Percentiles rank a stretch among this genome's conserved stretches.
Evolutionary conservation across 2,113 vertebrate genomes (phyloP).

Genomic region (Salminus brasiliensis): DNA sequence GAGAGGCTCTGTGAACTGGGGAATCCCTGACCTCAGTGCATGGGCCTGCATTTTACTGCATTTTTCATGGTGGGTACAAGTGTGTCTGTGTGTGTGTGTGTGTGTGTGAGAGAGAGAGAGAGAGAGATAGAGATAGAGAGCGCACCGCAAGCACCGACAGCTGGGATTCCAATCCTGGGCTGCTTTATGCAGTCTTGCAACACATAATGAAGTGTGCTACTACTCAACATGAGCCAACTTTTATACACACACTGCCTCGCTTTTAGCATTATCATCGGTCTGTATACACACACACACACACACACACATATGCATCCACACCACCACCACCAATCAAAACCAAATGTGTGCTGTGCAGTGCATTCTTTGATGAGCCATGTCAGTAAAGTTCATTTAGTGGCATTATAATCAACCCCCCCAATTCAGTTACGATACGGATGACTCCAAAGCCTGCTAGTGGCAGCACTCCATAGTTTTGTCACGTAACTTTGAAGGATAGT

Average conservation of each 20-base stretch:
- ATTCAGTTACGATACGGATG: slow-evolving; percentile 48
- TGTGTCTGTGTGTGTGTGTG: slow-evolving; percentile 15
- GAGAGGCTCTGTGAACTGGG: slow-evolving; percentile 55
- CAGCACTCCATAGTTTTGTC: slow-evolving; percentile 67
- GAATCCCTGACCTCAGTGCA: slow-evolving; percentile 53
- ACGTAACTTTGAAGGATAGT: slow-evolving; percentile 68
- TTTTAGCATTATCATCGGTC: slow-evolving; percentile 58
- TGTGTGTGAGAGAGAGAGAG: slow-evolving; percentile 42
- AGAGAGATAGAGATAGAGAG: slow-evolving; percentile 47
- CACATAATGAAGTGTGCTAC: slow-evolving; percentile 71
- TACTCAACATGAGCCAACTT: slow-evolving; percentile 65
- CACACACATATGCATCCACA: slow-evolving; percentile 50
- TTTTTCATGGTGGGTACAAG: slow-evolving; percentile 62
- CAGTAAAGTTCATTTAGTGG: slow-evolving; percentile 45
- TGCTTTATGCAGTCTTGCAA: slow-evolving; percentile 71
- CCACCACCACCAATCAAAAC: slow-evolving; percentile 50
- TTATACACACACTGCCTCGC: slow-evolving; percentile 56
- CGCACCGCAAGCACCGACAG: slow-evolving; percentile 57
- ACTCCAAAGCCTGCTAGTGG: slow-evolving; percentile 58
- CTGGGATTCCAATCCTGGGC: slow-evolving; percentile 74
- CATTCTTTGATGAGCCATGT: slow-evolving; percentile 43
- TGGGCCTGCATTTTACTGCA: slow-evolving; percentile 59
- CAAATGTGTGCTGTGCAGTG: slow-evolving; percentile 34
- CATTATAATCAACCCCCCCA: slow-evolving; percentile 44
- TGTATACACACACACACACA: slow-evolving; percentile 48